phyloP scores from a whole-genome alignment of 2,888 invertebrate genomes.

The Cephus sareptanus region DNA sequence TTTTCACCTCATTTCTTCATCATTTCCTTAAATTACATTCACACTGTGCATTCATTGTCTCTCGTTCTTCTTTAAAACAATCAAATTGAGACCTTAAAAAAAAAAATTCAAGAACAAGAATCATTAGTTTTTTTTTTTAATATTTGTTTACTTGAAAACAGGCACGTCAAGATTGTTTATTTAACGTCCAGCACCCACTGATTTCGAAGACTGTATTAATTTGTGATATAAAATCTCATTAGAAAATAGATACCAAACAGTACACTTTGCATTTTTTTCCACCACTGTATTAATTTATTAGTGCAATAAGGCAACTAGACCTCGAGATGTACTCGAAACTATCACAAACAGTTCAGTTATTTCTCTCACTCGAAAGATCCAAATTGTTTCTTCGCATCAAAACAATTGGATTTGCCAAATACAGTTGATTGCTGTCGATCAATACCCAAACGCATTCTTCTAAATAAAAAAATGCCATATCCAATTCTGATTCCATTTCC shows the following conservation, averaged over 20 bases:
- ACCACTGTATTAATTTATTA: constrained; percentile 42
- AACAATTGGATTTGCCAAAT: too few relatives aligned
- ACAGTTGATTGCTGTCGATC: too few relatives aligned
- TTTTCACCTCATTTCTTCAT: too few relatives aligned
- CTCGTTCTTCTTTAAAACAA: constrained; percentile 10
- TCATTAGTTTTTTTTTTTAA: too few relatives aligned
- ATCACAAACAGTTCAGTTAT: constrained; percentile 41
- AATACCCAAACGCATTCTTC: too few relatives aligned
- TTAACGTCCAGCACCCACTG: too few relatives aligned
- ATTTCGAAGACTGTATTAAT: constrained; percentile 10
- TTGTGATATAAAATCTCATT: constrained; percentile 38
- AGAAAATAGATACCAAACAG: constrained; percentile 53
- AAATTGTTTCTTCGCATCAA: too few relatives aligned
- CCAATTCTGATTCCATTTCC: too few relatives aligned
- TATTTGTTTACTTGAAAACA: too few relatives aligned
- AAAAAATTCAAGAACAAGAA: too few relatives aligned
- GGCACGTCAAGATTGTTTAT: too few relatives aligned
- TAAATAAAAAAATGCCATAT: too few relatives aligned
- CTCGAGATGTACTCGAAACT: constrained; percentile 47
- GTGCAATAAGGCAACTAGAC: constrained; percentile 57
- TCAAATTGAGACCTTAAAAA: not conserved
- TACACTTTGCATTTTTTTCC: constrained; percentile 11
- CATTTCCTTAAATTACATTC: constrained; percentile 11
- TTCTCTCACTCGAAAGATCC: not conserved
- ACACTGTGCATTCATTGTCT: constrained; percentile 6